Evolutionary conservation across 2,113 vertebrate genomes (phyloP), one percentile per base, ranked within the genome.

Genomic region (Nettapus auritus): DNA sequence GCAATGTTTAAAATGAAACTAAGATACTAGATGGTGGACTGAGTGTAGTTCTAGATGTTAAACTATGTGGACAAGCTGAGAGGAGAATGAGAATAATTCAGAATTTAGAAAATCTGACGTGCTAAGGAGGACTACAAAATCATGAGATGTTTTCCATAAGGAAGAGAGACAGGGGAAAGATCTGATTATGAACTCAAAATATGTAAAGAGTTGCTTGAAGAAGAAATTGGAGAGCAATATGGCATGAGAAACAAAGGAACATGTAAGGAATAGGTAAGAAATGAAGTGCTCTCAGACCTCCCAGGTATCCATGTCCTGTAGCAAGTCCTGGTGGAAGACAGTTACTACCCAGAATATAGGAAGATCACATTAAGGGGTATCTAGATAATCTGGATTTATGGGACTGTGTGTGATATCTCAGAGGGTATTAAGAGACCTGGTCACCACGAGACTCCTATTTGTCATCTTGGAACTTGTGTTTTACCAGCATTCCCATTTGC

Each of bases 381-480:
- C 5, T 52, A 16, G 55, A 4, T 86, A 25, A 68, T 11, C 5
- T 33, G 25, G 38, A 8, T 67, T 3, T 63, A 2, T 29, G n/a
- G 28, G 34, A 76, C 8, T 66, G 8, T n/a, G 40, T 36, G 55
- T 31, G n/a, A 22, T 44, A 5, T 8, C 29, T 67, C 8, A 6
- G 60, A 56, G 40, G 18, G 22, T 46, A 2, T 46, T 52, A 19
- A 7, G 68, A 70, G n/a, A 33, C 29, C 20, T 56, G 86, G 5
- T 70, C 19, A 11, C 38, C 67, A 5, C 53, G 34, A 69, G 38
- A 31, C 34, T 93, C 71, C 70, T 52, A 8, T 69, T 91, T 46
- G 60, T 21, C 64, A 5, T 34, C 76, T 59, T 21, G 90, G 60
- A 64, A 60, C 29, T 38, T 0, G 0, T 4, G 2, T 74, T 29